phyloP scores from a whole-genome alignment of 1,140 invertebrate species.

The Drosophila sp. region DNA sequence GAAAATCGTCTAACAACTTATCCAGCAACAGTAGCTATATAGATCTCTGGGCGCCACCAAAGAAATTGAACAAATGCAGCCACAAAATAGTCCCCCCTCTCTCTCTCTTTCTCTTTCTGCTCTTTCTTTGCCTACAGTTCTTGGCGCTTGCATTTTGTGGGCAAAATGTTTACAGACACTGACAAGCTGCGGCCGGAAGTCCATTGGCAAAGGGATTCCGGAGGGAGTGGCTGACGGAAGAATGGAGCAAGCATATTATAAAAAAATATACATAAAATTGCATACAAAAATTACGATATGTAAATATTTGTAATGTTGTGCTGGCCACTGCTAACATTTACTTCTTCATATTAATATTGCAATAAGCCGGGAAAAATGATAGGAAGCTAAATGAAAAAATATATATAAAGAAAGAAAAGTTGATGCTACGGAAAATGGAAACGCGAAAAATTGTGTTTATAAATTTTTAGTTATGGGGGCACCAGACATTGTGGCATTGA shows the following conservation, averaged over 20 bases:
- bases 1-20: conserved; percentile 14
- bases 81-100: conserved; percentile 27
- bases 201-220: too few relatives aligned
- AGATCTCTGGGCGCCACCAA: neutral
- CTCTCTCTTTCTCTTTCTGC: too few relatives aligned
- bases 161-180: conserved; percentile 29
- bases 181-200: neutral
- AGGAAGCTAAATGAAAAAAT: neutral
- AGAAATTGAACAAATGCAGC: conserved; percentile 36
- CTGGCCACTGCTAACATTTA: conserved; percentile 6
- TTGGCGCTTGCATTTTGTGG: conserved; percentile 4
- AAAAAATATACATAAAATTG: conserved; percentile 39
- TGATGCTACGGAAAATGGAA: neutral
- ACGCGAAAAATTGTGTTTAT: conserved; percentile 2
- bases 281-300: conserved; percentile 34
- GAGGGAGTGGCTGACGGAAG: too few relatives aligned
- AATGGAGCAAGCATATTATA: too few relatives aligned
- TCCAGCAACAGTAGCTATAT: conserved; percentile 11
- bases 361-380: neutral
- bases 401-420: too few relatives aligned
- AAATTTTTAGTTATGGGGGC: neutral
- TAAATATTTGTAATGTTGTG: conserved; percentile 45
- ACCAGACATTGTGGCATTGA: neutral
- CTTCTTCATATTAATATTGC: neutral
- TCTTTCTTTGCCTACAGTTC: neutral